Evolutionary conservation across 2,113 vertebrate genomes (phyloP).

Genomic region (Zapornia atra): DNA sequence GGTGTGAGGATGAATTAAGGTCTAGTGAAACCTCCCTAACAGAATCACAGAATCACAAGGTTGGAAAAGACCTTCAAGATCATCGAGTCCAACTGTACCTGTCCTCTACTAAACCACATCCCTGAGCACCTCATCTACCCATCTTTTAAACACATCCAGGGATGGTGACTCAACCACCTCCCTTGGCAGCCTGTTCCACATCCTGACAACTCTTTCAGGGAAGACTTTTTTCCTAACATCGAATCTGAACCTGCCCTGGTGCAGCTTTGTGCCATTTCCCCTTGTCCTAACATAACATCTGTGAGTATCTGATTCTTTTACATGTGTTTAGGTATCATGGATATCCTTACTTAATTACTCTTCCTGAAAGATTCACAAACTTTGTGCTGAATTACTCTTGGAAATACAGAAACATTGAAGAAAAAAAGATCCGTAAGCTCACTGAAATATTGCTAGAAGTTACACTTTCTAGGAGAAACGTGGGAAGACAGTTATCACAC

Average conservation of each 20-base stretch:
- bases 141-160: no score
- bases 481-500: background rate
- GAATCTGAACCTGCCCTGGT: no score
- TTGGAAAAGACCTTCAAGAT: no score
- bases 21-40: background rate
- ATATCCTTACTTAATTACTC: background rate
- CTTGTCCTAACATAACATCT: background rate
- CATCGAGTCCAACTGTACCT: no score
- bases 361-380: background rate
- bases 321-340: background rate
- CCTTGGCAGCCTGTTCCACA: no score
- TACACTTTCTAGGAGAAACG: background rate
- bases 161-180: no score
- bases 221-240: no score
- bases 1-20: background rate
- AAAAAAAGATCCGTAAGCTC: background rate
- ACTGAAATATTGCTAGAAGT: background rate
- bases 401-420: background rate
- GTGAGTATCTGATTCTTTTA: background rate
- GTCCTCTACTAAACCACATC: no score
- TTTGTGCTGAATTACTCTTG: background rate
- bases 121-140: no score
- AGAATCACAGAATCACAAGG: no score
- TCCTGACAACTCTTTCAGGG: no score
- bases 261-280: no score